Evolutionary conservation across 2,888 invertebrate species (phyloP), one percentile per base, ranked within the genome.

Genomic region (Noctua janthina): DNA sequence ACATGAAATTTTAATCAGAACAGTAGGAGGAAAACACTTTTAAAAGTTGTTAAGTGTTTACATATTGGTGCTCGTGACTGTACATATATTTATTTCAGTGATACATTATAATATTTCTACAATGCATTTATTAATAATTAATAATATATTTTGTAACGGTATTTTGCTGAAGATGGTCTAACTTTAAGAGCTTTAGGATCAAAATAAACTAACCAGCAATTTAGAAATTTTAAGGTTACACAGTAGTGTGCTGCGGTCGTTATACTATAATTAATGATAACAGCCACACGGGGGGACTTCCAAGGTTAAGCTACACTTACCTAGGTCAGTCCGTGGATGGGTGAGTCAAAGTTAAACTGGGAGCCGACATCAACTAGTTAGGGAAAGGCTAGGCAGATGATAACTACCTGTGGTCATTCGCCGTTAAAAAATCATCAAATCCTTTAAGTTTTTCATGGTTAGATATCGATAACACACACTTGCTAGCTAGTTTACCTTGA

Each of bases 71-170:
- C 35, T 35, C 35, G 35, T 35, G 35, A 35, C 35, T 35, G 35
- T 35, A 20, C 7, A 15, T 51, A 51, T 51, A 15, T 67, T 68
- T 10, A 43, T 35, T 71, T 29, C 35, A 17, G 10, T 51, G 15
- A 62, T 49, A 49, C 5, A 49, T 76, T 29, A 20, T 46, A 49
- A 29, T 29, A 43, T 54, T 29, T 8, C 7, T 43, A 74, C n/a
- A 72, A 46, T 43, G 20, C 13, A 68, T 75, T 76, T 56, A 69
- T 54, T 54, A 23, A 10, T 39, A 23, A 67, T 67, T n/a, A 23
- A 15, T 70, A 23, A 54, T 13, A 74, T 68, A 68, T 39, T 39
- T 43, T 51, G n/a, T 15, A 46, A 69, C 20, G 29, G 8, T 51
- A 39, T 15, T 6, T 49, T 39, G 1, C 23, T 67, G 23, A 66